Conservation (phyloP, 2,113 vertebrate species). For the Myrmophylax atrothorax region DNA sequence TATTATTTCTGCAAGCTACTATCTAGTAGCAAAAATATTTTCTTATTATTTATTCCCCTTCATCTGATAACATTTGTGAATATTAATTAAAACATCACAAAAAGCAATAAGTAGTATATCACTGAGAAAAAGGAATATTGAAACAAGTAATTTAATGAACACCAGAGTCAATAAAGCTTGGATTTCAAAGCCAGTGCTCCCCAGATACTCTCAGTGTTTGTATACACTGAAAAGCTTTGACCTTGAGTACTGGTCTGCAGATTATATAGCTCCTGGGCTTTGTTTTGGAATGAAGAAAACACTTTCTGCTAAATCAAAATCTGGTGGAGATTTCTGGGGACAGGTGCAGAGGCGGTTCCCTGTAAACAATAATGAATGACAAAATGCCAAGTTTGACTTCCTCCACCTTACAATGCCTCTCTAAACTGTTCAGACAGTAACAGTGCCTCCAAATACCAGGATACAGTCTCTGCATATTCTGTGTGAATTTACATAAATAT, state of each 20-base stretch:
- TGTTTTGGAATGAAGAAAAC: neutral
- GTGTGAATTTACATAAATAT: neutral
- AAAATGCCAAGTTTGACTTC: neutral
- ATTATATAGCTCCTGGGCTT: neutral
- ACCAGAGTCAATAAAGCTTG: neutral
- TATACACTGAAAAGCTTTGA: neutral
- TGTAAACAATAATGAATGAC: neutral
- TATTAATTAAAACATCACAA: neutral
- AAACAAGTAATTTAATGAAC: neutral
- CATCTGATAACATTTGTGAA: neutral
- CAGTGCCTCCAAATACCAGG: neutral
- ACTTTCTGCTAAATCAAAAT: neutral
- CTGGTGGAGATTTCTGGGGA: neutral
- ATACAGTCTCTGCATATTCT: neutral
- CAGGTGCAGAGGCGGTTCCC: neutral
- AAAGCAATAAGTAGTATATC: neutral
- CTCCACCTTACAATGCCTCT: neutral
- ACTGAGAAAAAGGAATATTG: neutral
- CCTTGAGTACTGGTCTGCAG: neutral
- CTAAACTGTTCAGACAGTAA: neutral
- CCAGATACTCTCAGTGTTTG: neutral
- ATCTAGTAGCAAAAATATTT: neutral
- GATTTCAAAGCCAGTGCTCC: neutral
- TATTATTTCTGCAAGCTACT: neutral
- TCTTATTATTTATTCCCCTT: neutral